A percentile compares a stretch with the other conserved stretches of the same genome.
Evolutionary conservation across 2,113 vertebrate genomes (phyloP).

Genomic region (Cephalopterus ornatus): DNA sequence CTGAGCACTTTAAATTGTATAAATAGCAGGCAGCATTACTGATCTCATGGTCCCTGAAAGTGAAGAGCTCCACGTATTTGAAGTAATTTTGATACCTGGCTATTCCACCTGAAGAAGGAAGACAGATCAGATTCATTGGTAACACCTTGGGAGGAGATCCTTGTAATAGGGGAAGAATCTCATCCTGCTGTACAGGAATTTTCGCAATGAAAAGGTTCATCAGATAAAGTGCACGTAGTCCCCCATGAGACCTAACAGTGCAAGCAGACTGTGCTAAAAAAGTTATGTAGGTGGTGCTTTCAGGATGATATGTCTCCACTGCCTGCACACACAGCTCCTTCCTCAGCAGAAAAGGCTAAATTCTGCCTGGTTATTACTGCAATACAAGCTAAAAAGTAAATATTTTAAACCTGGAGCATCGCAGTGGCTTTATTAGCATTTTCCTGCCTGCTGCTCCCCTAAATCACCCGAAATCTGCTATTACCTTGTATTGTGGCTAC

Average conservation of each 20-base stretch:
- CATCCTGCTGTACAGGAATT: accelerated
- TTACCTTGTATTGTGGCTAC: too few relatives aligned
- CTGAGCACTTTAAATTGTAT: neutral
- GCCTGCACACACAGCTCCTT: neutral
- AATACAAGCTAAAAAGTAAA: neutral
- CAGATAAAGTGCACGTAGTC: accelerated
- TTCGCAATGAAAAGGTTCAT: neutral
- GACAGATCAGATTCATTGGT: neutral
- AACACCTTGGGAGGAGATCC: neutral
- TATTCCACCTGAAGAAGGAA: neutral
- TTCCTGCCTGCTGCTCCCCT: neutral
- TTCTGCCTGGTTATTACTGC: neutral
- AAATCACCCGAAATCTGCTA: neutral
- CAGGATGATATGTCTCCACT: neutral
- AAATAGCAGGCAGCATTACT: neutral
- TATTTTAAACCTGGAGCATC: neutral
- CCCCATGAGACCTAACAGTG: accelerated
- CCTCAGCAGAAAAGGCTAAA: neutral
- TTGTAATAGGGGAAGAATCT: neutral
- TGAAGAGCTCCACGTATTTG: neutral
- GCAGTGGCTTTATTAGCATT: neutral
- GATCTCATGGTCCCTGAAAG: neutral
- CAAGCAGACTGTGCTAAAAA: neutral
- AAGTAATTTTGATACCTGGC: neutral
- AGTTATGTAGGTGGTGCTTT: neutral